Evolutionary conservation across 2,888 invertebrate genomes (phyloP).

Genomic region (Athalia cordata): DNA sequence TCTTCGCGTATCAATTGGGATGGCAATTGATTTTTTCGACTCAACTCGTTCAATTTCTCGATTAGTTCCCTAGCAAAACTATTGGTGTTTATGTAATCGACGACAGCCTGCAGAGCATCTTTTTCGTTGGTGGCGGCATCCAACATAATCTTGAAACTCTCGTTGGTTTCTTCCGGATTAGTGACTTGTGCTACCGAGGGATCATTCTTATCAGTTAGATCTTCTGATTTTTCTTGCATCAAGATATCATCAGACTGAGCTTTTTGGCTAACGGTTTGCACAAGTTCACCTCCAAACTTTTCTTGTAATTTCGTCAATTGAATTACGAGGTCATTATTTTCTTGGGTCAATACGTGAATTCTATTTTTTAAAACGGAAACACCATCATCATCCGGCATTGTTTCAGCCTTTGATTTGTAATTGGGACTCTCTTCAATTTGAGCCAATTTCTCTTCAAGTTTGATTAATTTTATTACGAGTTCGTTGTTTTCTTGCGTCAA

Average conservation of each 20-base stretch:
- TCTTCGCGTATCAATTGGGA: conserved; percentile 73
- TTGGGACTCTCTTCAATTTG: conserved; percentile 23
- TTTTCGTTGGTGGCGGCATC: conserved; percentile 79
- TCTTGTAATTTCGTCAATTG: conserved; percentile 59
- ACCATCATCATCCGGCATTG: conserved; percentile 40
- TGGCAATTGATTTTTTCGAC: conserved; percentile 77
- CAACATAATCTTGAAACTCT: conserved; percentile 75
- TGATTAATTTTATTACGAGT: conserved; percentile 64
- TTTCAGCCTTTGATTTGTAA: not conserved
- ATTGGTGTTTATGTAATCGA: conserved; percentile 74
- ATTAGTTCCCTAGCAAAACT: conserved; percentile 81
- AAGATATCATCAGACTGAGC: conserved; percentile 4
- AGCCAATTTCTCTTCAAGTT: conserved; percentile 57
- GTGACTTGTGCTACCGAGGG: conserved; percentile 63
- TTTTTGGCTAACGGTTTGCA: conserved; percentile 7
- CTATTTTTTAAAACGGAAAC: conserved; percentile 45
- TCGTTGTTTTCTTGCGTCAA: conserved; percentile 66
- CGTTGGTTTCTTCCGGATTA: conserved; percentile 58
- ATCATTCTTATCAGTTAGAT: conserved; percentile 54
- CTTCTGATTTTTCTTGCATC: conserved; percentile 49
- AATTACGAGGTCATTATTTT: conserved; percentile 59
- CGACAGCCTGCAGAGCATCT: conserved; percentile 80
- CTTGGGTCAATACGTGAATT: conserved; percentile 52
- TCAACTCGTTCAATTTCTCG: conserved; percentile 81
- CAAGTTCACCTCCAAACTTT: conserved; percentile 50